A percentile compares a stretch with the other conserved stretches of the same genome.
phyloP scores from a whole-genome alignment of 2,888 invertebrate species.

The Xestia c-nigrum region DNA sequence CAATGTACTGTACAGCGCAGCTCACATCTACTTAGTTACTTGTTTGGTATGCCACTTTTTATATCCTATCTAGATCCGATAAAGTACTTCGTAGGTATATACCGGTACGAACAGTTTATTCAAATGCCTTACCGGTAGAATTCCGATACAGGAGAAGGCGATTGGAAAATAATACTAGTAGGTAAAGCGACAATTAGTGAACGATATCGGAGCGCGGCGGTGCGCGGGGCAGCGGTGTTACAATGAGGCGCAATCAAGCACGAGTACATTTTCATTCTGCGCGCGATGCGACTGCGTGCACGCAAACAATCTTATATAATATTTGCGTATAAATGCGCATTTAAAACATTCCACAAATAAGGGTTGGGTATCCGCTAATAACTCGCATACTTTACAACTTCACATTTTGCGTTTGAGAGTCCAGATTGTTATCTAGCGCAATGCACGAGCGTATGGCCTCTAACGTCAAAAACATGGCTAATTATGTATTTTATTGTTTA shows the following conservation, averaged over 20 bases:
- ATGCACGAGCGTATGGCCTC: constrained; percentile 35
- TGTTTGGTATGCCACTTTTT: constrained; percentile 38
- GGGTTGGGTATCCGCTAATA: constrained; percentile 76
- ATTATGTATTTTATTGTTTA: constrained; percentile 50
- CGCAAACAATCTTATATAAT: constrained; percentile 81
- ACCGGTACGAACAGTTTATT: constrained; percentile 50
- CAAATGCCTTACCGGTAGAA: constrained; percentile 55
- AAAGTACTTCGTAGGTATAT: constrained; percentile 22
- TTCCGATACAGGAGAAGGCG: constrained; percentile 51
- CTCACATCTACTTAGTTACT: constrained; percentile 29
- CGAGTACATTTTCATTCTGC: constrained; percentile 77
- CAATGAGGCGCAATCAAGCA: constrained; percentile 66
- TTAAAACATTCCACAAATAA: constrained; percentile 82
- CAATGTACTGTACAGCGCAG: constrained; percentile 10
- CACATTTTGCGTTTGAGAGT: constrained; percentile 62
- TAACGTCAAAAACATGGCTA: constrained; percentile 46
- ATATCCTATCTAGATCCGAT: constrained; percentile 34
- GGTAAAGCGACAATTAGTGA: constrained; percentile 64
- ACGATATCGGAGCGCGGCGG: constrained; percentile 42
- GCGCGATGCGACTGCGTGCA: constrained; percentile 72
- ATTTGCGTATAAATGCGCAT: constrained; percentile 79
- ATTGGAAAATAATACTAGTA: constrained; percentile 61
- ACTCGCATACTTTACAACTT: constrained; percentile 72
- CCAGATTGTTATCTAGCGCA: constrained; percentile 69
- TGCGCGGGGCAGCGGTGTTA: constrained; percentile 51